Conservation (phyloP, 2,113 vertebrate species). For the Asarcornis scutulata region DNA sequence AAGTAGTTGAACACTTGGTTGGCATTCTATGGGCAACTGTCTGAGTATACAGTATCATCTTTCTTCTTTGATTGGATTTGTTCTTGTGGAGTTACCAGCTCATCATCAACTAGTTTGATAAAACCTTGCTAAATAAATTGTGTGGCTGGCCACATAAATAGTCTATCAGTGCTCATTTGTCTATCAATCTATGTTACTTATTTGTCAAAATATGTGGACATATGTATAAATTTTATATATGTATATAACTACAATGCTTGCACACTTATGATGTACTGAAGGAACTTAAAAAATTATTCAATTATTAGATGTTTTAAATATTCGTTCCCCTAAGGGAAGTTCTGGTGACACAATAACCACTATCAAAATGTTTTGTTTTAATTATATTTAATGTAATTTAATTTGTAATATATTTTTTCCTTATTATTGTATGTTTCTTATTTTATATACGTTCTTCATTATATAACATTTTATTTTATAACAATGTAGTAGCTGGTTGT, state of each 20-base stretch:
- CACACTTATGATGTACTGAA: background rate
- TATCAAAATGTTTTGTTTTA: background rate
- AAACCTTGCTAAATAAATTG: background rate
- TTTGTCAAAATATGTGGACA: background rate
- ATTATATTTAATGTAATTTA: background rate
- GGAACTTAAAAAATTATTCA: background rate
- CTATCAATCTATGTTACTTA: background rate
- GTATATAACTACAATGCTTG: background rate
- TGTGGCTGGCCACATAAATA: background rate
- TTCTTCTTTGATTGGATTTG: background rate
- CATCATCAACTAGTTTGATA: background rate
- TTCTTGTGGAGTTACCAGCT: background rate
- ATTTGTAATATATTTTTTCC: background rate
- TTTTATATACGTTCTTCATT: background rate
- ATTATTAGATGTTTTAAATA: background rate
- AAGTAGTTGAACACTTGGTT: background rate
- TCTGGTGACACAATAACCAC: accelerated
- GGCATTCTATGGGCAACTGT: background rate
- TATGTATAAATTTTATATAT: background rate
- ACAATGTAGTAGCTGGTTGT: background rate
- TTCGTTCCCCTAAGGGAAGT: background rate
- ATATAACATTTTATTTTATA: background rate
- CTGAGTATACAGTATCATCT: background rate
- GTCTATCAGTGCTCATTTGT: background rate
- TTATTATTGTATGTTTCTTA: background rate